Conservation (phyloP, 2,797 vertebrate species). For the Lemur catta region DNA sequence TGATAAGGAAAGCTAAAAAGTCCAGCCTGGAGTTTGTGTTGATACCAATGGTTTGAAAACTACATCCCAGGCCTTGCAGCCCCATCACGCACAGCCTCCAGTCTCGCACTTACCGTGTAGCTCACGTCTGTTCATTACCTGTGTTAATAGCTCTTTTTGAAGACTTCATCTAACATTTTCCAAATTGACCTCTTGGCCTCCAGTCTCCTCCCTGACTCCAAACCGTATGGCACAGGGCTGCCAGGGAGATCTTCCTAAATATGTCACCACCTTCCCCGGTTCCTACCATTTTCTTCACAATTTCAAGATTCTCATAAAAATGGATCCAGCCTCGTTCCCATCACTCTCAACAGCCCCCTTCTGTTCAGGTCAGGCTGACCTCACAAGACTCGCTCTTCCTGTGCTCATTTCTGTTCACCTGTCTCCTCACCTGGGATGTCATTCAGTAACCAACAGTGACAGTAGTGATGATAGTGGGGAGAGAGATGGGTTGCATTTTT, state of each 20-base stretch:
- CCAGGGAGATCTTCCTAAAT: not conserved
- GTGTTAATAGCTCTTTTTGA: not conserved
- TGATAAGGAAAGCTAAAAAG: not conserved
- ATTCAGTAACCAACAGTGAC: not conserved
- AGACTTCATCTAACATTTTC: not conserved
- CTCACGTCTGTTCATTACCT: not conserved
- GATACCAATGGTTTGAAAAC: not conserved
- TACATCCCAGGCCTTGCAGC: not conserved
- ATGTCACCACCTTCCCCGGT: no score
- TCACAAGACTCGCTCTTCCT: fast-evolving
- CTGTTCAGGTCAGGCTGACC: not conserved
- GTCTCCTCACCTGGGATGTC: no score
- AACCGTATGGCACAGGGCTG: not conserved
- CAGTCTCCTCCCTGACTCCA: not conserved
- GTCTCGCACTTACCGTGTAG: not conserved
- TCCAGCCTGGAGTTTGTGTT: not conserved
- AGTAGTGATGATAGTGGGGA: fast-evolving
- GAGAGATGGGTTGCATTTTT: not conserved
- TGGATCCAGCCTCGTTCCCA: not conserved
- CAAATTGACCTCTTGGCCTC: not conserved
- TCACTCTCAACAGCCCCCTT: not conserved
- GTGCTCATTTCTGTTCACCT: not conserved
- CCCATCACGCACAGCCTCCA: not conserved
- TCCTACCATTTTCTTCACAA: not conserved
- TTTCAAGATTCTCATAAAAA: not conserved